Evolutionary conservation across 2,797 vertebrate species (phyloP).

Genomic region (Phaenicophaeus curvirostris): DNA sequence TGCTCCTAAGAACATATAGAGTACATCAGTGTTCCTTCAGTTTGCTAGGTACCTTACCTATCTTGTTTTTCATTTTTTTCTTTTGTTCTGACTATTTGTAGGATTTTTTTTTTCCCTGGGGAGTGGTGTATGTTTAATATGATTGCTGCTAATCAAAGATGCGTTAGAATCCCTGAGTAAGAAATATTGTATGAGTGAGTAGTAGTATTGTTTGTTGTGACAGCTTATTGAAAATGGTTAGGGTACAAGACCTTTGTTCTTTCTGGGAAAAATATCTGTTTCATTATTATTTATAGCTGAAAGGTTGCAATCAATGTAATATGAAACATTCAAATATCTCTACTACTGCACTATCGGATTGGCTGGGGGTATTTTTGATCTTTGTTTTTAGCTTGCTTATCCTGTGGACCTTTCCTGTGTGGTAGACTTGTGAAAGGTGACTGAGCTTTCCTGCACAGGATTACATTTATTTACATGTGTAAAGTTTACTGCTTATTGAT

Average conservation of each 20-base stretch:
- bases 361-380: accelerated
- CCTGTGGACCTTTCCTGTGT: background rate
- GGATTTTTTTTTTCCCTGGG: background rate
- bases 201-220: background rate
- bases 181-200: background rate
- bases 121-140: background rate
- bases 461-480: background rate
- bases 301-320: background rate
- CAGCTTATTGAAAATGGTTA: background rate
- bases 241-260: background rate
- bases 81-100: background rate
- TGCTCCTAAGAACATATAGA: background rate
- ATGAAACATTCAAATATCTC: background rate
- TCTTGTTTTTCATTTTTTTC: background rate
- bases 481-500: background rate
- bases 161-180: background rate
- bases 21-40: background rate
- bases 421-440: background rate
- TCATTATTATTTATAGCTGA: background rate
- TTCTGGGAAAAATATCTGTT: background rate
- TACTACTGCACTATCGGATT: background rate
- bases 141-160: background rate
- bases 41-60: background rate
- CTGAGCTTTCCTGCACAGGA: background rate
- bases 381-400: background rate